phyloP scores from a whole-genome alignment of 2,888 invertebrate genomes.

The Acleris holmiana region DNA sequence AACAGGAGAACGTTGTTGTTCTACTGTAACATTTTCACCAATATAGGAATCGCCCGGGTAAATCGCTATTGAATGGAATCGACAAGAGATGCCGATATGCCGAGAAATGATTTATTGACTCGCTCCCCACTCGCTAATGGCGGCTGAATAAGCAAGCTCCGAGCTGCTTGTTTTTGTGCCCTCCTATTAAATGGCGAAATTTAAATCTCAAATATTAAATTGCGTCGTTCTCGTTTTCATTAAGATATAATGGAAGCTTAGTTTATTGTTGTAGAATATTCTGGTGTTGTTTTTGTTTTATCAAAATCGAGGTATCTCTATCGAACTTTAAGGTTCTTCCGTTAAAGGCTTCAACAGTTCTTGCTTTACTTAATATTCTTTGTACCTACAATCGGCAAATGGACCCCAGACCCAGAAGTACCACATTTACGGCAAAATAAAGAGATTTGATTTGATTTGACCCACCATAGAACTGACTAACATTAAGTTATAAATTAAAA shows the following conservation, averaged over 20 bases:
- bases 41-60: slow-evolving; percentile 46
- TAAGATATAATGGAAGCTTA: background rate
- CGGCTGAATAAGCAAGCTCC: slow-evolving; percentile 54
- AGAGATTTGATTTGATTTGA: too few species aligned
- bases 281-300: too few species aligned
- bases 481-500: too few species aligned
- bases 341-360: too few species aligned
- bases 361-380: too few species aligned
- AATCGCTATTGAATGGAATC: slow-evolving; percentile 75
- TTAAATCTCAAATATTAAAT: slow-evolving; percentile 8
- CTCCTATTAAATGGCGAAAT: slow-evolving; percentile 43
- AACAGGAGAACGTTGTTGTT: background rate
- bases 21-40: slow-evolving; percentile 13
- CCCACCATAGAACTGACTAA: too few species aligned
- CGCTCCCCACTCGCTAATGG: slow-evolving; percentile 59
- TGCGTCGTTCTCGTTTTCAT: background rate
- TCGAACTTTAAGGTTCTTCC: too few species aligned
- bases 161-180: slow-evolving; percentile 53
- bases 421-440: too few species aligned
- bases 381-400: too few species aligned
- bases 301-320: too few species aligned
- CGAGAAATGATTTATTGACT: slow-evolving; percentile 79
- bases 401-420: too few species aligned
- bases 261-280: too few species aligned
- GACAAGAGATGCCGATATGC: slow-evolving; percentile 68